Percentiles rank a stretch among this genome's conserved stretches.
phyloP scores from a whole-genome alignment of 23 tunicate genomes.

The Oikopleura dioica region DNA sequence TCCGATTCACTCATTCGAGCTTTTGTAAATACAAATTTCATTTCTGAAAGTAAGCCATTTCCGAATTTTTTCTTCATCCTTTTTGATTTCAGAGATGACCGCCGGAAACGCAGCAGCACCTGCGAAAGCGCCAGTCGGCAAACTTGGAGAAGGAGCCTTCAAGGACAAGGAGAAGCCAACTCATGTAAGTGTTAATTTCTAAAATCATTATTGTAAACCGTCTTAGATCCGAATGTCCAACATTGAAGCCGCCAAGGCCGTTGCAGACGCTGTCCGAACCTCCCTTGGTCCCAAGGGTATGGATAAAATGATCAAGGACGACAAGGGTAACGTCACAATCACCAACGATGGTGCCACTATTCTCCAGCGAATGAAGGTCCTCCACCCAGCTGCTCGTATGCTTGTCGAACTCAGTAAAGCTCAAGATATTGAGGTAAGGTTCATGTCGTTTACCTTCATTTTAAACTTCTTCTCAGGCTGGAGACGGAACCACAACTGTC shows the following conservation, averaged over 20 bases:
- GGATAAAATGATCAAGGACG: slow-evolving; percentile 99
- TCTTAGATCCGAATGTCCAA: slow-evolving; percentile 47
- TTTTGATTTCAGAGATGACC: not conserved
- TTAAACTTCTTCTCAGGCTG: too few species aligned
- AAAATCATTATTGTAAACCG: too few species aligned
- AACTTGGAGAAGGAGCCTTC: slow-evolving; percentile 21
- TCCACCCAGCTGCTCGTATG: slow-evolving; percentile 97
- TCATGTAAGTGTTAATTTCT: too few species aligned
- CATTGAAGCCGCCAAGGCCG: slow-evolving; percentile 97
- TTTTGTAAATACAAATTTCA: too few species aligned
- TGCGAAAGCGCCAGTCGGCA: not conserved
- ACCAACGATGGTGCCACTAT: slow-evolving; percentile 98
- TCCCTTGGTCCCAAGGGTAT: slow-evolving; percentile 94
- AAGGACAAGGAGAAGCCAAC: slow-evolving; percentile 82
- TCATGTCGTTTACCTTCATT: too few species aligned
- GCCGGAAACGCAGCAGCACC: not conserved
- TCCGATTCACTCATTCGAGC: too few species aligned
- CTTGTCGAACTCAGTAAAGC: slow-evolving; percentile 87
- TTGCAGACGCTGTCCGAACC: slow-evolving; percentile 82
- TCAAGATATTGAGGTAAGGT: slow-evolving; percentile 92
- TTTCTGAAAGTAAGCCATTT: not conserved
- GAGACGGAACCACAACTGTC: slow-evolving; percentile 89
- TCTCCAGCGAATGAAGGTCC: slow-evolving; percentile 81
- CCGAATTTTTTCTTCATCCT: not conserved
- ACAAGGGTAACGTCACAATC: slow-evolving; percentile 93